These are phyloP conservation scores for Drosophila kuntzei DNA, from an alignment of 2,888 invertebrate species.

Conservation along the genomic window DNA sequence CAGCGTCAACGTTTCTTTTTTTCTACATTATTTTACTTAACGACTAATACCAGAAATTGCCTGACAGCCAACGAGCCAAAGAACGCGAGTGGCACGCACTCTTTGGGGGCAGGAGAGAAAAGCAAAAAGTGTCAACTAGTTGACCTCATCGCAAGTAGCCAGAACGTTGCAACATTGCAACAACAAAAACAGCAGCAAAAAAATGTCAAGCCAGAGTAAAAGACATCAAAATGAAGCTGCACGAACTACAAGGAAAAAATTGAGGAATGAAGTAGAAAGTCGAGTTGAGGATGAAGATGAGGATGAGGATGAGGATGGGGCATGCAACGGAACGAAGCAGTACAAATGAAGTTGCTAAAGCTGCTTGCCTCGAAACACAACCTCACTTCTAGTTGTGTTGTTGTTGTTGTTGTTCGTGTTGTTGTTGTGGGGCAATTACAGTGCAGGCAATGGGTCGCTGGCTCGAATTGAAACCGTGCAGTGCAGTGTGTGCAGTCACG, in stretches of 20 bases:
- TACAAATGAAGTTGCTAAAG: constrained; percentile 77
- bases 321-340: constrained; percentile 42
- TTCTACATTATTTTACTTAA: constrained; percentile 56
- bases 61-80: constrained; percentile 40
- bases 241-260: constrained; percentile 12
- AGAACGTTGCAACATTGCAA: constrained; percentile 32
- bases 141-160: constrained; percentile 71
- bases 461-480: constrained; percentile 58
- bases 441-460: constrained; percentile 58
- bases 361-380: constrained; percentile 48
- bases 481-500: constrained; percentile 62
- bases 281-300: constrained; percentile 9
- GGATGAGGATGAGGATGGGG: constrained; percentile 7
- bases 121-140: constrained; percentile 70
- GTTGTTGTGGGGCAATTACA: constrained; percentile 49
- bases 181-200: too few relatives aligned
- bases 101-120: constrained; percentile 27
- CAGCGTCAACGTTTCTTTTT: constrained; percentile 9
- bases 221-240: constrained; percentile 69
- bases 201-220: constrained; percentile 42
- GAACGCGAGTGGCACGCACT: constrained; percentile 30
- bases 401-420: constrained; percentile 37
- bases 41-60: constrained; percentile 61
- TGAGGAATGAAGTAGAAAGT: constrained; percentile 1
- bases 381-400: constrained; percentile 44